Evolutionary conservation across 2,113 vertebrate species (phyloP).

Genomic region (Prietella phreatophila): DNA sequence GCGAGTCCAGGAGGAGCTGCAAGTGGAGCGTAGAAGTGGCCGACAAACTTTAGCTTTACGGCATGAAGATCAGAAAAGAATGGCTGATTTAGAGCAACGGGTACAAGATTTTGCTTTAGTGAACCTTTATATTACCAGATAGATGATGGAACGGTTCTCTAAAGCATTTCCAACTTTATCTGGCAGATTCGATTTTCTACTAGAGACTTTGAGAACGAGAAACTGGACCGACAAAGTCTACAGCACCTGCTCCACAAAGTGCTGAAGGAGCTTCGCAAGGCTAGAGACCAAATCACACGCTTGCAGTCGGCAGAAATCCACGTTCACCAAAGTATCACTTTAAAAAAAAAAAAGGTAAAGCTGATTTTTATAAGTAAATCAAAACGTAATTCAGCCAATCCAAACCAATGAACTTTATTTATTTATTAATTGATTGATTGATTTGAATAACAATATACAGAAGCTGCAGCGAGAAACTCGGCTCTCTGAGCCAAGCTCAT

Average conservation of each 20-base stretch:
- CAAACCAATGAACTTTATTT: neutral
- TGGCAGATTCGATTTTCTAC: constrained; percentile 80
- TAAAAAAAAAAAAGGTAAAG: neutral
- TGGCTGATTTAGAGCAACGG: constrained; percentile 84
- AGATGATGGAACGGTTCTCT: neutral
- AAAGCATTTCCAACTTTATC: neutral
- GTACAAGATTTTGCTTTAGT: constrained; percentile 62
- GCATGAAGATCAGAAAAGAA: constrained; percentile 78
- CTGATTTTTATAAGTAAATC: neutral
- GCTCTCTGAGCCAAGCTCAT: constrained; percentile 67
- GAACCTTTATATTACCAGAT: neutral
- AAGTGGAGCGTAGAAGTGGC: constrained; percentile 70
- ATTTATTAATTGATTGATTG: no score
- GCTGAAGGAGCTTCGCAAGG: constrained; percentile 84
- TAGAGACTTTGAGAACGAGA: constrained; percentile 87
- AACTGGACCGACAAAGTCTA: constrained; percentile 82
- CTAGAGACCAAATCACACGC: constrained; percentile 81
- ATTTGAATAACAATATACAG: constrained; percentile 51
- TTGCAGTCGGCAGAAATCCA: constrained; percentile 79
- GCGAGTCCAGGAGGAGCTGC: constrained; percentile 73
- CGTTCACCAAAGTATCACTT: neutral
- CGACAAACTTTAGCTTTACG: constrained; percentile 67
- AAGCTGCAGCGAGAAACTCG: constrained; percentile 73
- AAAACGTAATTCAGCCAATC: neutral
- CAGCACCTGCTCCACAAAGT: constrained; percentile 84